These are phyloP conservation scores for Bombus soroeensis DNA, from an alignment of 1,140 invertebrate species.

Conservation along the genomic window DNA sequence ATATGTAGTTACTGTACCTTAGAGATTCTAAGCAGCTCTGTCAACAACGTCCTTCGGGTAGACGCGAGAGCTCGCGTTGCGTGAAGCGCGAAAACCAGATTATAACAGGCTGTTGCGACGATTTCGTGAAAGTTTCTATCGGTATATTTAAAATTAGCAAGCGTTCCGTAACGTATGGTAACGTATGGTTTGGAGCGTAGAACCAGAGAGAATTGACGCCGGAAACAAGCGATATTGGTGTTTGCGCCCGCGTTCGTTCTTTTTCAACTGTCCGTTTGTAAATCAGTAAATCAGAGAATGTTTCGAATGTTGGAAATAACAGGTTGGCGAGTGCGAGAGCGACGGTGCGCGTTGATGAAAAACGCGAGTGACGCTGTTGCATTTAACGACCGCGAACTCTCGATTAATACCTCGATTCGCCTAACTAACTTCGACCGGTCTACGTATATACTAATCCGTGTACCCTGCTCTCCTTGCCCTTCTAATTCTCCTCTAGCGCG, in stretches of 20 bases:
- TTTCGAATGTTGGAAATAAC: neutral
- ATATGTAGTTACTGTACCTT: no score
- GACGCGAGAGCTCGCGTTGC: no score
- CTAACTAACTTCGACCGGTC: constrained; percentile 20
- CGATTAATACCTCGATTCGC: constrained; percentile 40
- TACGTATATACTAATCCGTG: constrained; percentile 15
- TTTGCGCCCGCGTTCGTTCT: neutral
- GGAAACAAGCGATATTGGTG: neutral
- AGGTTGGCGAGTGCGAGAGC: neutral
- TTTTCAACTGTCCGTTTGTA: neutral
- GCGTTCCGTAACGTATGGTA: neutral
- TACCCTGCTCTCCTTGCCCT: neutral
- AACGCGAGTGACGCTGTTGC: neutral
- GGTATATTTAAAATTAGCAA: neutral
- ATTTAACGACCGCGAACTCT: neutral
- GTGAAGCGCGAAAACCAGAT: no score
- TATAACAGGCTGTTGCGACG: no score
- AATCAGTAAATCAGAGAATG: neutral
- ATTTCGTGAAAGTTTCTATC: no score
- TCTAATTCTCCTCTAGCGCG: no score
- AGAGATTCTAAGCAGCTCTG: no score
- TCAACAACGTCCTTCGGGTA: no score
- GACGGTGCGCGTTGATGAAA: neutral
- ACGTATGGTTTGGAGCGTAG: neutral
- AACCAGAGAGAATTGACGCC: neutral